Conservation (phyloP, 2,888 invertebrate genomes). For the Eupelmus urozonus region DNA sequence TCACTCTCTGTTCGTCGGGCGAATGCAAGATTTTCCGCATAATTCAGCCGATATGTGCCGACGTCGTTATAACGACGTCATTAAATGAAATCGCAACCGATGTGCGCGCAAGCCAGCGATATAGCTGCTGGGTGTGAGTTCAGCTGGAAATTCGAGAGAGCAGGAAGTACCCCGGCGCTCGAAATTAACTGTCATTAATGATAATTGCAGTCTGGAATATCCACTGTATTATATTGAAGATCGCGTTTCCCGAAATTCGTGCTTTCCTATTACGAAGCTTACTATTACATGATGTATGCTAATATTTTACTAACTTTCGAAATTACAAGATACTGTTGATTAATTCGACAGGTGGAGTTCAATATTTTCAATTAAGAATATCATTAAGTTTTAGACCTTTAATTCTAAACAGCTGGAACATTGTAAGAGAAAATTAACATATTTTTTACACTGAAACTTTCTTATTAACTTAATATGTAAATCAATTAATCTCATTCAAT, state of each 20-base stretch:
- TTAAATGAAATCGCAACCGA: slow-evolving; percentile 50
- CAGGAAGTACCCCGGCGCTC: slow-evolving; percentile 13
- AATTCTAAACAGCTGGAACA: too few species aligned
- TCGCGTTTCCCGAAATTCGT: background rate
- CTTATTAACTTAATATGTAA: too few species aligned
- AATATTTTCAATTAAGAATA: too few species aligned
- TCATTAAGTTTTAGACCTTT: too few species aligned
- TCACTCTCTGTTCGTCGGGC: background rate
- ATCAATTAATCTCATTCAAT: too few species aligned
- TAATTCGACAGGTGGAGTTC: too few species aligned
- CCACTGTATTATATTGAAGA: slow-evolving; percentile 2
- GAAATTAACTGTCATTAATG: slow-evolving; percentile 48
- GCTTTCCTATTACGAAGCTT: background rate
- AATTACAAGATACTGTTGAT: too few species aligned
- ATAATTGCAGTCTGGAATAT: slow-evolving; percentile 31
- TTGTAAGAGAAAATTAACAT: too few species aligned
- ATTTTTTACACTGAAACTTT: too few species aligned
- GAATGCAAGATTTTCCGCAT: slow-evolving; percentile 34
- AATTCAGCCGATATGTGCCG: slow-evolving; percentile 24
- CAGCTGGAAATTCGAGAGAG: slow-evolving; percentile 36
- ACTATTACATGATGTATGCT: too few species aligned
- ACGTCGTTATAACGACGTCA: slow-evolving; percentile 35
- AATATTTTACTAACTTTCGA: too few species aligned
- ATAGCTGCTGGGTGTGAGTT: background rate
- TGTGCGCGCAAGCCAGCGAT: slow-evolving; percentile 12